These are phyloP conservation scores for Anticlea derivata DNA, from an alignment of 2,888 invertebrate genomes.

Conservation along the genomic window DNA sequence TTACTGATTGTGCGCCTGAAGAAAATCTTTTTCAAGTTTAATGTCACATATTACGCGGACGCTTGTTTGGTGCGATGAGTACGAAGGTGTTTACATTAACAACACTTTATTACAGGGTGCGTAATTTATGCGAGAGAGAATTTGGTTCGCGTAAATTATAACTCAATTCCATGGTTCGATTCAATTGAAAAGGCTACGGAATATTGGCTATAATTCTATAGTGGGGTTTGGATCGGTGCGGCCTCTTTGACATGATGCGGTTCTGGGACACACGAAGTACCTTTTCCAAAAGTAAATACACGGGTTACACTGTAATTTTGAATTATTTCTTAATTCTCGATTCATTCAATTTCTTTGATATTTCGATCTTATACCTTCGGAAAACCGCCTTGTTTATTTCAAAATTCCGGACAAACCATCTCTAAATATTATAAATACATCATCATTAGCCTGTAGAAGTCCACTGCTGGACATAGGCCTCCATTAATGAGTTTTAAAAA, in stretches of 20 bases:
- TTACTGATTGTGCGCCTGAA: slow-evolving; percentile 61
- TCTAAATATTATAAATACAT: too few species aligned
- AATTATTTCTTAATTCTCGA: slow-evolving; percentile 28
- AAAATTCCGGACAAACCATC: too few species aligned
- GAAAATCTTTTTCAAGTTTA: slow-evolving; percentile 59
- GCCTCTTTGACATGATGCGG: slow-evolving; percentile 19
- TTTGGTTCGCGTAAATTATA: slow-evolving; percentile 37
- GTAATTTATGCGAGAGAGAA: slow-evolving; percentile 36
- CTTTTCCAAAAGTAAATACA: slow-evolving; percentile 26
- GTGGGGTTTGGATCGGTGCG: slow-evolving; percentile 18
- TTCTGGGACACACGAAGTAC: slow-evolving; percentile 16
- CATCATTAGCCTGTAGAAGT: too few species aligned
- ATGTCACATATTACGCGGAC: slow-evolving; percentile 57
- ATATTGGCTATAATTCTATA: slow-evolving; percentile 26
- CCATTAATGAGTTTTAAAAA: too few species aligned
- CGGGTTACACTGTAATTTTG: slow-evolving; percentile 14
- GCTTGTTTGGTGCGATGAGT: slow-evolving; percentile 41
- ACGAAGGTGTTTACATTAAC: slow-evolving; percentile 40
- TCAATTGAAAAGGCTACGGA: slow-evolving; percentile 33
- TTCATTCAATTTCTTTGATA: background rate
- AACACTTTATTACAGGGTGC: slow-evolving; percentile 39
- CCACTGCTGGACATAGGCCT: too few species aligned
- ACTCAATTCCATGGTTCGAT: slow-evolving; percentile 37
- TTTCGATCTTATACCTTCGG: too few species aligned
- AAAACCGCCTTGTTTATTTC: too few species aligned